Percentiles rank a stretch among this genome's conserved stretches.
Evolutionary conservation across 2,113 vertebrate species (phyloP).

Genomic region (Odontesthes bonariensis): DNA sequence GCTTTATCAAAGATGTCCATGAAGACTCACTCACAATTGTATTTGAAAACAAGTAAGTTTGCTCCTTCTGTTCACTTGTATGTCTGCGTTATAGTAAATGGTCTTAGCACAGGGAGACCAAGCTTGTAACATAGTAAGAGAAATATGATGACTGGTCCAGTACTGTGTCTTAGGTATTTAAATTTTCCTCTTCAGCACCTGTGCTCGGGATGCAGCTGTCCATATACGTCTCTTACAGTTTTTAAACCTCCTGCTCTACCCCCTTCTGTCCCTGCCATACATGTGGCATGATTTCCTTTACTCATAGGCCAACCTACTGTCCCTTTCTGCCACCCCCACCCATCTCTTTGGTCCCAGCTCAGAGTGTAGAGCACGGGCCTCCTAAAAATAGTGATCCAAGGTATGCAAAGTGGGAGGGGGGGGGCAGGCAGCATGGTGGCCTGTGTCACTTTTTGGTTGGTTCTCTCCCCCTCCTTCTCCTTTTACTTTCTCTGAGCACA

Average conservation of each 20-base stretch:
- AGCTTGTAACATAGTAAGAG: conserved; percentile 1
- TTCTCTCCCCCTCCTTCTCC: conserved; percentile 24
- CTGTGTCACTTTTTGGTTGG: conserved; percentile 65
- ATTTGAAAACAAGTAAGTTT: conserved; percentile 95
- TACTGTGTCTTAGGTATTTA: conserved; percentile 11
- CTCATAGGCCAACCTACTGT: conserved; percentile 40
- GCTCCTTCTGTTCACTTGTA: neutral
- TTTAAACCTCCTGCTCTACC: conserved; percentile 29
- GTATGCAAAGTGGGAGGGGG: conserved; percentile 66
- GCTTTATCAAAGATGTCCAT: conserved; percentile 93
- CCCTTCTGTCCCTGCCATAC: conserved; percentile 19
- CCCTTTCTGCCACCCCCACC: conserved; percentile 23
- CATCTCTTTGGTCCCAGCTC: conserved; percentile 46
- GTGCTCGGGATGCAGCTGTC: conserved; percentile 72
- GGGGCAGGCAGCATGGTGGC: conserved; percentile 31
- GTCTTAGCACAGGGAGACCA: neutral
- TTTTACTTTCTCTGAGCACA: conserved; percentile 58
- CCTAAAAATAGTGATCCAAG: conserved; percentile 80
- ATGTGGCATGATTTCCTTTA: conserved; percentile 45
- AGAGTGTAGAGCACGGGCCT: conserved; percentile 37
- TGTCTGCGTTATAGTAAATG: neutral
- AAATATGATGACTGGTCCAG: conserved; percentile 1
- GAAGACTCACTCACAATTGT: conserved; percentile 93
- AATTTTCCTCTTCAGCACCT: conserved; percentile 62
- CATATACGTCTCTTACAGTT: conserved; percentile 54